Evolutionary conservation across 2,113 vertebrate genomes (phyloP).

Genomic region (Ictalurus punctatus): DNA sequence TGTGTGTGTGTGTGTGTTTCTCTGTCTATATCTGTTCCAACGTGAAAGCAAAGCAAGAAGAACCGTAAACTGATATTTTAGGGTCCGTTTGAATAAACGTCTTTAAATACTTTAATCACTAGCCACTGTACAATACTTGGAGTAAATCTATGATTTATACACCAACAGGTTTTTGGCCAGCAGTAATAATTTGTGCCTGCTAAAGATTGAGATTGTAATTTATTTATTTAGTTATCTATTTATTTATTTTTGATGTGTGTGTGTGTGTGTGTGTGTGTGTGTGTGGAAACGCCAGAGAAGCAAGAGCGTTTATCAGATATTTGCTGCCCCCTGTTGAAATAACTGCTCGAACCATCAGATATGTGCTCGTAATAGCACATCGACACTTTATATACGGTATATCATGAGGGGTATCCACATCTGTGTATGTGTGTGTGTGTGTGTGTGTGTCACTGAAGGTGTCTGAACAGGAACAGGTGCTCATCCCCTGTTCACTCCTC

Average conservation of each 20-base stretch:
- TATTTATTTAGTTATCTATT: not conserved
- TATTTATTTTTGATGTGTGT: no score
- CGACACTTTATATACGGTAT: not conserved
- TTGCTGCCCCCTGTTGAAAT: conserved; percentile 51
- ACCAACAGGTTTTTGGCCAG: not conserved
- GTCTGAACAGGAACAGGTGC: not conserved
- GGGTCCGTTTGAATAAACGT: not conserved
- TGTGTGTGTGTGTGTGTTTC: conserved; percentile 3
- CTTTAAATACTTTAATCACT: not conserved
- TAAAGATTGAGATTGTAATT: not conserved
- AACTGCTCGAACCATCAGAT: not conserved
- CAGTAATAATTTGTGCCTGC: not conserved
- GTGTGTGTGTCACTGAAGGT: conserved; percentile 12
- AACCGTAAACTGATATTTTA: not conserved
- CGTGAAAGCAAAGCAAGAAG: not conserved
- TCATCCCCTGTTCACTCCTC: not conserved
- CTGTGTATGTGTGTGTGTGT: conserved; percentile 29
- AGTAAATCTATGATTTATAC: not conserved
- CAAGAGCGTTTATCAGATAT: not conserved
- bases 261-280: no score
- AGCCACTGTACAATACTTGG: not conserved
- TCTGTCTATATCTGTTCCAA: not conserved
- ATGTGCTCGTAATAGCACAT: not conserved
- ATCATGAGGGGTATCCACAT: not conserved
- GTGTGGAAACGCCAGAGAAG: not conserved